Evolutionary conservation across 1,140 invertebrate species (phyloP).

Genomic region (Drosophila arizonae): DNA sequence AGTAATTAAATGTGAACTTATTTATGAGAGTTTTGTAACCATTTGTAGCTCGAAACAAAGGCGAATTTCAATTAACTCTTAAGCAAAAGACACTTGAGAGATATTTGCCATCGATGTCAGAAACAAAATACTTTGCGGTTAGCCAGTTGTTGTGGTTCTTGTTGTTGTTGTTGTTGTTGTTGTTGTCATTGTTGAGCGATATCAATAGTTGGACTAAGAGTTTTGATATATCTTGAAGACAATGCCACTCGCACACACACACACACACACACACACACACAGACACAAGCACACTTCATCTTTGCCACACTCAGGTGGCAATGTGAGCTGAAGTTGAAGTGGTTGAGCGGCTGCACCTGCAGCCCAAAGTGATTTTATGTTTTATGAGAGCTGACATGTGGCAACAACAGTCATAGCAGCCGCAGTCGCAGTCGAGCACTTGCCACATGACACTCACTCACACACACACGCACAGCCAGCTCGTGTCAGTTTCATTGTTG

Average conservation of each 20-base stretch:
- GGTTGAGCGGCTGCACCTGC: conserved; percentile 36
- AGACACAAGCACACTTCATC: conserved; percentile 17
- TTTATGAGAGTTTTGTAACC: background rate
- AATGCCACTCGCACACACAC: conserved; percentile 12
- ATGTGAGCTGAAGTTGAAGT: conserved; percentile 24
- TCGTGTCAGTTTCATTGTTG: conserved; percentile 67
- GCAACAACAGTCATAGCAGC: conserved; percentile 61
- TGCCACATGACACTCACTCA: conserved; percentile 48
- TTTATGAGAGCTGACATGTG: conserved; percentile 78
- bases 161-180: background rate
- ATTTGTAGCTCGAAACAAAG: conserved; percentile 25
- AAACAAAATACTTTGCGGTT: conserved; percentile 46
- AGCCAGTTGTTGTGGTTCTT: background rate
- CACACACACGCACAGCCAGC: conserved; percentile 8
- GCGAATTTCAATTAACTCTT: conserved; percentile 31
- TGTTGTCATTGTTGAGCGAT: conserved; percentile 9
- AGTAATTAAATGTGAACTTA: background rate
- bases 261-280: conserved; percentile 15
- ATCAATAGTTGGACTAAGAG: conserved; percentile 43
- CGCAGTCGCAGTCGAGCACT: conserved; percentile 23
- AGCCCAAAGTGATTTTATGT: conserved; percentile 72
- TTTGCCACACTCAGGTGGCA: conserved; percentile 42
- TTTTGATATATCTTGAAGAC: conserved; percentile 35
- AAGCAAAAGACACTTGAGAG: conserved; percentile 4
- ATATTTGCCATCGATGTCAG: conserved; percentile 49